A percentile compares a stretch with the other conserved stretches of the same genome.
These are phyloP conservation scores for Crax fasciolata DNA, from an alignment of 2,797 vertebrate genomes.

Conservation along the genomic window DNA sequence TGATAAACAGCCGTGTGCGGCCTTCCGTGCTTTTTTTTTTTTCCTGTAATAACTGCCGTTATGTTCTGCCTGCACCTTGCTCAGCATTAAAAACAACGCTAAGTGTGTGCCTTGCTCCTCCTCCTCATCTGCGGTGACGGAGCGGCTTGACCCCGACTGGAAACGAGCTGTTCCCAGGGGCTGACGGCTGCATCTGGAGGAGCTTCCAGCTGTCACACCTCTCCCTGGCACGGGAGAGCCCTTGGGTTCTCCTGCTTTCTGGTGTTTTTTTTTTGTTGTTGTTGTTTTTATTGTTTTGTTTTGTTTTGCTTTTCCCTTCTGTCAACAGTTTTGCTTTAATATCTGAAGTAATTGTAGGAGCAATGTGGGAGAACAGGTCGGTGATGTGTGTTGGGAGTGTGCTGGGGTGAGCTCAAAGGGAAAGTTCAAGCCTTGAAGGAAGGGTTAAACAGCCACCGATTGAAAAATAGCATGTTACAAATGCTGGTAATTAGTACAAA, in stretches of 20 bases:
- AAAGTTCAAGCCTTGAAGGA: neutral
- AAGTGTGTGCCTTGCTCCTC: slow-evolving; percentile 20
- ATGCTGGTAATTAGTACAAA: neutral
- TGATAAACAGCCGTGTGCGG: neutral
- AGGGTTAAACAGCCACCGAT: neutral
- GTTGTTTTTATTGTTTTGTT: neutral
- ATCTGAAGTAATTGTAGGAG: neutral
- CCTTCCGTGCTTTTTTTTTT: neutral
- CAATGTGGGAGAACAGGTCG: neutral
- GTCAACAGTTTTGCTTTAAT: neutral
- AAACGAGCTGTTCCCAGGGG: rapidly evolving
- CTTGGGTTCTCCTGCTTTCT: neutral
- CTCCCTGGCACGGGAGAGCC: neutral
- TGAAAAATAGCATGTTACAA: neutral
- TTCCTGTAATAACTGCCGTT: neutral
- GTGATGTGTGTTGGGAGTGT: neutral
- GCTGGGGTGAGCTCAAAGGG: neutral
- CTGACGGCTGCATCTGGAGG: neutral
- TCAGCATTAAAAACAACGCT: slow-evolving; percentile 12
- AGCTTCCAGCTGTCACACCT: neutral
- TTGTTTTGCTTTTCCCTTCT: rapidly evolving
- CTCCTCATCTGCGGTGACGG: neutral
- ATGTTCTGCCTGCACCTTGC: neutral
- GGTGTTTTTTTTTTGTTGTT: neutral
- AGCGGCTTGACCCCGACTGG: neutral